Base-by-base conservation (phyloP, 2,888 invertebrate species). In the Xestia rhomboidea region DNA sequence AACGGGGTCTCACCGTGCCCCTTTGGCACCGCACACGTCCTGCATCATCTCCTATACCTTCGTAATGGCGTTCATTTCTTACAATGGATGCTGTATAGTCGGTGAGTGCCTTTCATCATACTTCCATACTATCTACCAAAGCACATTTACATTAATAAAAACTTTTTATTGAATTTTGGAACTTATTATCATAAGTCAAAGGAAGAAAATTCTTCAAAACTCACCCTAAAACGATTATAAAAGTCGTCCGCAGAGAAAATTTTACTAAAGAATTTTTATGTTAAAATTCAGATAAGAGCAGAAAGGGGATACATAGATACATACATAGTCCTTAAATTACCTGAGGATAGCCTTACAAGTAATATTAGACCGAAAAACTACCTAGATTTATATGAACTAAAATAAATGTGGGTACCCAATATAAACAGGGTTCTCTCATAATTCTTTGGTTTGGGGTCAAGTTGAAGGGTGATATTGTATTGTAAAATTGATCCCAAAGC, bases 311-410 rank as follows among this genome's bases (percentile, higher is more conserved):
- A 87, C 73, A 81, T 85, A n/a, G n/a, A n/a, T n/a, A n/a, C n/a
- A n/a, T n/a, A n/a, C 78, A 81, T 66, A 51, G 67, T n/a, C 72
- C 51, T 86, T 83, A 81, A 88, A 85, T 85, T 87, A 88, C 85
- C 85, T 82, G 71, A 73, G 73, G 64, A 79, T 82, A 79, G 80
- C 66, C 79, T 86, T 68, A 76, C 74, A 78, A 68, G 73, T 77
- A 87, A 87, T 83, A 77, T 79, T 46, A 79, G 68, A 68, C 73
- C 68, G 74, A 80, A 86, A 85, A 83, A 83, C 84, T 70, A 75
- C 79, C 69, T 76, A 84, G 85, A 85, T 83, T 83, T 79, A 87
- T 78, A 78, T 80, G 64, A 49, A 78, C 74, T 77, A 38, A 77
- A 85, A 85, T 86, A 68, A 73, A 85, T 77, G 75, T 75, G 30